Base-by-base conservation (phyloP, 2,888 invertebrate species). In the Oscheius onirici region DNA sequence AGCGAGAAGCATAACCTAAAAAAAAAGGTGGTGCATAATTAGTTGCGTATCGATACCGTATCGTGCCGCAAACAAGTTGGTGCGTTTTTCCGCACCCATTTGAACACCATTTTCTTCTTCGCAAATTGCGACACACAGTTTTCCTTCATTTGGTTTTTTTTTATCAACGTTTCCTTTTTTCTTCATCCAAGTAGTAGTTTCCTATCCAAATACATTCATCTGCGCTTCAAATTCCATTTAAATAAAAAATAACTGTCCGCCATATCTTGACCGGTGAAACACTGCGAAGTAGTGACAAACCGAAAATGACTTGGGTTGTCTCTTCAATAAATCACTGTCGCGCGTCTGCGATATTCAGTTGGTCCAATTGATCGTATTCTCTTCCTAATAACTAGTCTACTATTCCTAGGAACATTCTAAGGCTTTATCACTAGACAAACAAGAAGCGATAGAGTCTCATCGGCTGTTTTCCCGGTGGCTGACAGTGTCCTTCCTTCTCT, bases 241-340 rank as follows among this genome's bases (percentile, higher is more conserved):
- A 3, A n/a, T n/a, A n/a, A n/a, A n/a, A n/a, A n/a, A n/a, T n/a
- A n/a, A n/a, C n/a, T n/a, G n/a, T n/a, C n/a, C n/a, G 8, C 34
- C 46, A 15, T 46, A 20, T 46, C n/a, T 46, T 46, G 46, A 52
- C 24, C 17, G 24, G 52, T 24, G 52, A 52, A 52, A 52, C 52
- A 52, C 34, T 6, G 52, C 6, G 20, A 52, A 52, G n/a, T 11
- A n/a, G 13, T 52, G 52, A 52, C 52, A 40, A 17, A 40, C n/a
- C 41, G 58, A 58, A 58, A 58, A 58, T 41, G 58, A 58, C 58
- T 58, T 40, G 17, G 20, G 52, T 28, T 58, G 58, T 58, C 58
- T 34, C 58, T 58, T 43, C 58, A 43, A 55, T 55, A 55, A 55
- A 55, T 58, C 58, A 58, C 43, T 58, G 58, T 58, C 58, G 58